Evolutionary conservation across 2,888 invertebrate genomes (phyloP), one percentile per base, ranked within the genome.

Genomic region (Hemaris fuciformis): DNA sequence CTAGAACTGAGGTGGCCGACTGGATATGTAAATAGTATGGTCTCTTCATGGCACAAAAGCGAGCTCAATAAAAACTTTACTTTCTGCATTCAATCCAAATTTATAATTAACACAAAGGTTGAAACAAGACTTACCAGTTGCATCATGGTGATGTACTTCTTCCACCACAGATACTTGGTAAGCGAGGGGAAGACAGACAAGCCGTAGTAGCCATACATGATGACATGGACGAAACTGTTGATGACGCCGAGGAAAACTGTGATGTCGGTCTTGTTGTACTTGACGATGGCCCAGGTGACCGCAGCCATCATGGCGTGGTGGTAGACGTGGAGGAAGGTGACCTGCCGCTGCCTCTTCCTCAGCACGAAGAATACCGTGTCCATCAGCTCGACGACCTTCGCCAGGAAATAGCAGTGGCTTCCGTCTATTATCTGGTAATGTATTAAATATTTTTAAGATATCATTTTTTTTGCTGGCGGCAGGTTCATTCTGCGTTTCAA

Each of bases 301-400:
- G 95, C 75, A 62, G 94, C 96, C 80, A 95, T 95, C 60, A 95
- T 84, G 0, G 95, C 91, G 80, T 98, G 98, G 83, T 98, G 98
- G 79, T 97, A 97, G 0, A 98, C 96, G 79, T 98, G 98, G 45
- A 98, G 94, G 77, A 97, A 96, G 0, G 97, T 94, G 0, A 98
- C 95, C 84, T 98, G 98, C 41, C 94, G 74, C 91, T 93, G 68
- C 85, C 91, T 80, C 85, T 98, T 98, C n/a, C 98, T 94, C 67
- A 97, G 86, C 3, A 98, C 96, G 84, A 98, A 98, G 88, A 98
- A 97, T 2, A 96, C 94, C 0, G 96, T 96, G 76, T 96, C 96
- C 60, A 95, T 73, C 0, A 96, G 90, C 77, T 96, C 96, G 0
- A 95, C 87, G 7, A 96, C 82, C 84, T 96, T 96, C 3, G 95